Percentiles rank a stretch among this genome's conserved stretches.
Conservation (phyloP, 2,113 vertebrate genomes). For the Pontoporia blainvillei region DNA sequence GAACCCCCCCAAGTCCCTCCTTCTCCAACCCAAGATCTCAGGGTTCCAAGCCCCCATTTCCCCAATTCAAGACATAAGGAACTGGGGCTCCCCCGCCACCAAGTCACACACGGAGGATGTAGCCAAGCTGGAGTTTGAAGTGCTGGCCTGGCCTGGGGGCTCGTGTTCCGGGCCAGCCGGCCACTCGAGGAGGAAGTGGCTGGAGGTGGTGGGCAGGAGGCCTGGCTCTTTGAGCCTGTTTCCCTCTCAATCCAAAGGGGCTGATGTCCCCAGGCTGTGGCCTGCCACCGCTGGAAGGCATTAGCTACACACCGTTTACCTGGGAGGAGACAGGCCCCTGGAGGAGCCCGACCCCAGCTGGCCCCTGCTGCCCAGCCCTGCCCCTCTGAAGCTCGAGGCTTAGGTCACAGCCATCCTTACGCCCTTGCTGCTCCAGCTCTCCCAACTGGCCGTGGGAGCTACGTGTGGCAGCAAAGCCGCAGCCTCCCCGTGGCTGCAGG, state of each 20-base stretch:
- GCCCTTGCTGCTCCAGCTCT: neutral
- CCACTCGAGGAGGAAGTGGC: rapidly evolving
- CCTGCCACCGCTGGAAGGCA: neutral
- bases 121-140: neutral
- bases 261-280: rapidly evolving
- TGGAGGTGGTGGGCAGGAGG: rapidly evolving
- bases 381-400: neutral
- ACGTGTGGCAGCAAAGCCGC: rapidly evolving
- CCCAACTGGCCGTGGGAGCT: neutral
- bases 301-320: rapidly evolving
- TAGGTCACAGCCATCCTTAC: rapidly evolving
- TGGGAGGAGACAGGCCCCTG: no score
- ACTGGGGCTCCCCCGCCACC: neutral
- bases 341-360: neutral
- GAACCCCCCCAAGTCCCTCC: neutral
- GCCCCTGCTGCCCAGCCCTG: neutral
- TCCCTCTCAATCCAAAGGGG: neutral
- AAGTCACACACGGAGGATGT: neutral
- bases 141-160: neutral
- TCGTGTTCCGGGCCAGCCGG: rapidly evolving
- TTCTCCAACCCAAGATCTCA: neutral
- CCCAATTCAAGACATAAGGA: neutral
- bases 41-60: neutral
- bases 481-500: neutral
- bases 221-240: neutral